Percentiles rank a stretch among this genome's conserved stretches.
Evolutionary conservation across 2,797 vertebrate genomes (phyloP).

Genomic region (Gastrophryne carolinensis): DNA sequence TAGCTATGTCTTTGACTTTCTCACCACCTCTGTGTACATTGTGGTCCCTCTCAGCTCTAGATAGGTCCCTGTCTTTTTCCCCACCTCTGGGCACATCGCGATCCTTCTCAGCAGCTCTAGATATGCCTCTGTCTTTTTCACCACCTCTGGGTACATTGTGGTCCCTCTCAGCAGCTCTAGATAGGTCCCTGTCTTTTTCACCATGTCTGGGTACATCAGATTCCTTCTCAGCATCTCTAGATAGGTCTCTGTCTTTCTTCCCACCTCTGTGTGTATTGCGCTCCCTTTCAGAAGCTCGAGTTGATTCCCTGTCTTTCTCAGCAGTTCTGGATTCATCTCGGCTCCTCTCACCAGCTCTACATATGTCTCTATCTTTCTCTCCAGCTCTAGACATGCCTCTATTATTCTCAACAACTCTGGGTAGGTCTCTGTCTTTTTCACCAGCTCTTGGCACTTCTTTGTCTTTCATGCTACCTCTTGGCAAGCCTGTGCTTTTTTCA

Average conservation of each 20-base stretch:
- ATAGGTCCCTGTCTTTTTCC: background rate
- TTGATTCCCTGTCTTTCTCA: background rate
- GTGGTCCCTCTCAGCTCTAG: background rate
- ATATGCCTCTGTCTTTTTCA: background rate
- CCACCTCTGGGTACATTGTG: background rate
- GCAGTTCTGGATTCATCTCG: background rate
- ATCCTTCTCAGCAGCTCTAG: background rate
- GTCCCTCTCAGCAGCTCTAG: background rate
- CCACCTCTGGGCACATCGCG: background rate
- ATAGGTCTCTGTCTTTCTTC: background rate
- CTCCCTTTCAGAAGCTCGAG: background rate
- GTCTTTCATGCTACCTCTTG: background rate
- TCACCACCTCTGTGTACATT: background rate
- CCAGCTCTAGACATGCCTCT: background rate
- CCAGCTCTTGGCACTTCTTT: background rate
- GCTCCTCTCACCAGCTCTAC: background rate
- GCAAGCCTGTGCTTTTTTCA: background rate
- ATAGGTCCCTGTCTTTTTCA: conserved; percentile 9
- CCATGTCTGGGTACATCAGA: background rate
- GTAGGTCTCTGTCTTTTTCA: background rate
- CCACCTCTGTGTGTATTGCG: background rate
- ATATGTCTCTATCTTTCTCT: background rate
- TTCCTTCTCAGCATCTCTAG: background rate
- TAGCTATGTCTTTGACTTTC: background rate
- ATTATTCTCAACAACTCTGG: background rate